Conservation (phyloP, 1,140 invertebrate species). For the Trissolcus basalis region DNA sequence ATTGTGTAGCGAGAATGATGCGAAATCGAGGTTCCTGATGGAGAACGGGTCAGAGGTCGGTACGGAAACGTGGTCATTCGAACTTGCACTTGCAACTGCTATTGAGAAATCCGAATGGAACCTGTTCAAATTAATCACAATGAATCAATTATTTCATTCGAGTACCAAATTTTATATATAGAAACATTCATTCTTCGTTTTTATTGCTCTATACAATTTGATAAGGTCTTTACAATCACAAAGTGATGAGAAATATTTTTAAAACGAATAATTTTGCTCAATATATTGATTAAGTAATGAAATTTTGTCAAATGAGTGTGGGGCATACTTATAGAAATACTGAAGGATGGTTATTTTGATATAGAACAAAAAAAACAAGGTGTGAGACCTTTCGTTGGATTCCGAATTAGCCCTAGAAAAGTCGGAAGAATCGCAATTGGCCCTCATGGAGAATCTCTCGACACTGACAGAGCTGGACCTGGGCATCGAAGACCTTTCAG, state of each 20-base stretch:
- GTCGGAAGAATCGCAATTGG: conserved; percentile 73
- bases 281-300: too few species aligned
- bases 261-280: too few species aligned
- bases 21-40: conserved; percentile 72
- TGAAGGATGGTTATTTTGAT: too few species aligned
- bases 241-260: too few species aligned
- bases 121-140: conserved; percentile 17
- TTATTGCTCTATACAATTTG: too few species aligned
- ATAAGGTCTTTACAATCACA: too few species aligned
- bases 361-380: too few species aligned
- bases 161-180: too few species aligned
- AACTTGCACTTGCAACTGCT: conserved; percentile 72
- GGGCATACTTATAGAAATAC: too few species aligned
- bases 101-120: conserved; percentile 75
- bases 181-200: too few species aligned
- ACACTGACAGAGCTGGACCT: conserved; percentile 72
- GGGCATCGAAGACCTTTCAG: conserved; percentile 71
- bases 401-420: conserved; percentile 73
- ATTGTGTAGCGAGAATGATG: conserved; percentile 66
- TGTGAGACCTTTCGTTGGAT: conserved; percentile 70
- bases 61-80: conserved; percentile 71
- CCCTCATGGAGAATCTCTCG: conserved; percentile 73
- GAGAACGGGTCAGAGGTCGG: conserved; percentile 72
- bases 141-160: too few species aligned
- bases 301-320: too few species aligned